Base-by-base conservation (phyloP, 2,797 vertebrate species). In the Natrix natrix region DNA sequence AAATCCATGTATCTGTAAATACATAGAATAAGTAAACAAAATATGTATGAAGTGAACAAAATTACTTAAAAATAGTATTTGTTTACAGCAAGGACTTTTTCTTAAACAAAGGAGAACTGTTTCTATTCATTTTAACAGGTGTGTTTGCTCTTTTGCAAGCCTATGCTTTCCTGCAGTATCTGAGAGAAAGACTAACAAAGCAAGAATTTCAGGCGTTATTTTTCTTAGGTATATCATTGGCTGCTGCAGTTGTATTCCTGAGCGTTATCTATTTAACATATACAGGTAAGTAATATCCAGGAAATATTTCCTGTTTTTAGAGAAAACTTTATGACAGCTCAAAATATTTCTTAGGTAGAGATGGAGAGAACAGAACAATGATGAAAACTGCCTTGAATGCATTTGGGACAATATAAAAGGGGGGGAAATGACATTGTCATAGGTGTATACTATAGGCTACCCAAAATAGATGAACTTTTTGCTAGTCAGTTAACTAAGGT, bases 131-230 rank as follows among this genome's bases (percentile, higher is more conserved):
- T 96, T 69, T 57, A 92, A 93, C 69, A 98, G 99, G 99, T 96
- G 99, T 99, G 89, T 99, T 99, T 97, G 99, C 99, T 8, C 97
- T 99, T 94, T 98, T 99, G 91, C 99, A 99, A 97, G 99, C 98
- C 0, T 99, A 99, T 55, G 99, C 99, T 1, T 99, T 99, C 97
- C 98, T 99, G 95, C 99, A 99, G 96, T 99, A 99, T 97, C 97
- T 99, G 96, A 99, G 99, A 98, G 99, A 99, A 97, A 97, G 98
- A 95, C 97, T 99, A 95, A 99, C 99, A 95, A 99, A 98, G 94
- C 99, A 99, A 95, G 99, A 99, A 97, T 99, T 99, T 97, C 99
- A 99, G 98, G 99, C 99, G 0, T 98, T 99, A 54, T 99, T 99
- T 98, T 99, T 99, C 97, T 98, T 99, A 93, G 99, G 99, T 3